Percentiles rank a stretch among this genome's conserved stretches.
phyloP scores from a whole-genome alignment of 2,888 invertebrate genomes.

The Thera britannica region DNA sequence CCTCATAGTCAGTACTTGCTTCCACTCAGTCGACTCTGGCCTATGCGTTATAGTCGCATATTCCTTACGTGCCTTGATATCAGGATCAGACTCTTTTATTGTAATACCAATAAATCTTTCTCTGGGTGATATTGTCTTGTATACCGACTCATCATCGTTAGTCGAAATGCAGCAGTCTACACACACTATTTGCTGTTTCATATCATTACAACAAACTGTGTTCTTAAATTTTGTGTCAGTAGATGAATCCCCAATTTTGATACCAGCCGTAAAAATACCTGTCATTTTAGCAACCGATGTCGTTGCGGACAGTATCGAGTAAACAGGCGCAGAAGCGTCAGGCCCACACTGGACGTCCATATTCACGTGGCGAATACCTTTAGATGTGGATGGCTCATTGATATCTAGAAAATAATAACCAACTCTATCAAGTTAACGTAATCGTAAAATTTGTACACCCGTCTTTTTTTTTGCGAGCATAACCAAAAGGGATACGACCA shows the following conservation, averaged over 20 bases:
- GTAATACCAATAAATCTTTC: constrained; percentile 55
- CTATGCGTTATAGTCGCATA: constrained; percentile 17
- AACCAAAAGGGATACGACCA: too few species aligned
- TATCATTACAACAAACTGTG: constrained; percentile 52
- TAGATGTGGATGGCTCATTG: constrained; percentile 79
- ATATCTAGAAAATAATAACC: constrained; percentile 61
- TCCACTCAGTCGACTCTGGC: neutral
- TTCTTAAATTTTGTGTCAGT: constrained; percentile 43
- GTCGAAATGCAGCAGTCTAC: constrained; percentile 57
- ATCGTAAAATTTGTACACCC: too few species aligned
- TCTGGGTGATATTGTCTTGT: constrained; percentile 47
- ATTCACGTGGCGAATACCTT: constrained; percentile 70
- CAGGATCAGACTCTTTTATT: constrained; percentile 39
- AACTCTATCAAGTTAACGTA: neutral
- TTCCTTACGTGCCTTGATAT: constrained; percentile 23
- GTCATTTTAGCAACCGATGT: constrained; percentile 58
- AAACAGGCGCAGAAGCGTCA: constrained; percentile 51
- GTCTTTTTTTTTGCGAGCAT: too few species aligned
- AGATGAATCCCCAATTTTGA: constrained; percentile 58
- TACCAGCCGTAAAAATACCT: constrained; percentile 52
- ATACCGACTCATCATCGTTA: constrained; percentile 37
- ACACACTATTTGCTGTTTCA: constrained; percentile 28
- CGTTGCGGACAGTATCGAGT: constrained; percentile 55
- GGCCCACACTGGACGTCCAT: constrained; percentile 77
- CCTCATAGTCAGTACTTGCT: neutral